Base-by-base conservation (phyloP, 2,888 invertebrate species). In the Sarcophaga subvicina region DNA sequence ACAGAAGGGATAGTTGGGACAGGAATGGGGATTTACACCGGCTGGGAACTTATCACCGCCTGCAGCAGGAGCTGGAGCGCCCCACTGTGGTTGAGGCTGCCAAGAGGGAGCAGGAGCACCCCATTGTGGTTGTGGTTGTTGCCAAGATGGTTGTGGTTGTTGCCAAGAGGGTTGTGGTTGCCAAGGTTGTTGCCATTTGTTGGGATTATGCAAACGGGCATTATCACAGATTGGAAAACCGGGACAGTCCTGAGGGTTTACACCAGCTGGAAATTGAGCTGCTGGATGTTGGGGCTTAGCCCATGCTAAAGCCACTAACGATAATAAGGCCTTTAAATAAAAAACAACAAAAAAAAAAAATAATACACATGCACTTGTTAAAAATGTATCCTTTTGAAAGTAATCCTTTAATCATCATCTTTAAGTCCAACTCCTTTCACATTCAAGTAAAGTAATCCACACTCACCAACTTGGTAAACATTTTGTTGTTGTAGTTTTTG, bases 1-100 rank as follows among this genome's bases (percentile, higher is more conserved):
- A 88, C 94, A 94, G 92, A 93, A 94, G 85, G 94, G 94, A 91
- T 94, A 94, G 91, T 94, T 94, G 90, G 94, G 94, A 90, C 94
- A 94, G 87, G 93, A 90, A 78, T 94, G 93, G 25, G 94, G 94
- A 89, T 92, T 93, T 27, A 94, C 92, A 83, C 94, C 94, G 87
- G 94, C 94, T 84, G 94, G 94, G 89, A 92, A 94, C 86, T 93
- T 93, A 80, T 93, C 93, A 76, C 91, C 93, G 54, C 91, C 93
- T 45, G 91, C 90, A 25, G 92, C 91, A 59, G 91, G 90, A 20
- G 90, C 89, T n/a, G 89, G 89, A 63, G 88, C 85, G n/a, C 90
- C 89, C 92, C 92, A 92, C 77, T 90, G 89, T 6, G 91, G 91
- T 83, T 88, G 89, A 14, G 87, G 88, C 45, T 90, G 89, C 90